Evolutionary conservation across 2,113 vertebrate species (phyloP).

Genomic region (Perca schrenkii): DNA sequence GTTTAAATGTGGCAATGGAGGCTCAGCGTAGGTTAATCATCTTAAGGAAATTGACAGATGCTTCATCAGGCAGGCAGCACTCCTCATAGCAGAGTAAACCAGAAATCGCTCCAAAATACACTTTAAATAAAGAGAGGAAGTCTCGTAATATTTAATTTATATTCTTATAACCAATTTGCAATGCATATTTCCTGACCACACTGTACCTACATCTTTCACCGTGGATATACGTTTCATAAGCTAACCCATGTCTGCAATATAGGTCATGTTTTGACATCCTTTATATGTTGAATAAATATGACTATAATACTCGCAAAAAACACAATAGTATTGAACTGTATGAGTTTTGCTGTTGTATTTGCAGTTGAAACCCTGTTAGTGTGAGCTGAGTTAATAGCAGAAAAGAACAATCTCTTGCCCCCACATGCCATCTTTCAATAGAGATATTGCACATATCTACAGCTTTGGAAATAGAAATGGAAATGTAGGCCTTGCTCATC

Average conservation of each 20-base stretch:
- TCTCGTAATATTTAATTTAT: not conserved
- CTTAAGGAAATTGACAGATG: slow-evolving; percentile 53
- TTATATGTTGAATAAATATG: not conserved
- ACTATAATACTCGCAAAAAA: slow-evolving; percentile 1
- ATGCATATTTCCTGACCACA: not conserved
- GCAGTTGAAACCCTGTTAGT: not conserved
- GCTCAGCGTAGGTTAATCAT: slow-evolving; percentile 52
- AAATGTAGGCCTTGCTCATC: not conserved
- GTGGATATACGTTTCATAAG: not conserved
- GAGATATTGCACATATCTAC: not conserved
- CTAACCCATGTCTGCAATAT: not conserved
- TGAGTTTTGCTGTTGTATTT: not conserved
- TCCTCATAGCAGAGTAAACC: slow-evolving; percentile 35
- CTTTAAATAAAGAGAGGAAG: not conserved
- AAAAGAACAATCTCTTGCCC: not conserved
- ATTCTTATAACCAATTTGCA: not conserved
- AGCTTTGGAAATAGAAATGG: not conserved
- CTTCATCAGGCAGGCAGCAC: slow-evolving; percentile 52
- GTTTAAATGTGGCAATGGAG: slow-evolving; percentile 59
- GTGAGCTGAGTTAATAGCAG: not conserved
- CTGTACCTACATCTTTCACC: not conserved
- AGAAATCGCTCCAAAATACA: slow-evolving; percentile 1
- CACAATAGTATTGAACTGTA: not conserved
- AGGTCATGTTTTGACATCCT: not conserved
- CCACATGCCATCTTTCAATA: not conserved